These are phyloP conservation scores for Buceros bicornis DNA, from an alignment of 2,797 vertebrate species.

Conservation along the genomic window DNA sequence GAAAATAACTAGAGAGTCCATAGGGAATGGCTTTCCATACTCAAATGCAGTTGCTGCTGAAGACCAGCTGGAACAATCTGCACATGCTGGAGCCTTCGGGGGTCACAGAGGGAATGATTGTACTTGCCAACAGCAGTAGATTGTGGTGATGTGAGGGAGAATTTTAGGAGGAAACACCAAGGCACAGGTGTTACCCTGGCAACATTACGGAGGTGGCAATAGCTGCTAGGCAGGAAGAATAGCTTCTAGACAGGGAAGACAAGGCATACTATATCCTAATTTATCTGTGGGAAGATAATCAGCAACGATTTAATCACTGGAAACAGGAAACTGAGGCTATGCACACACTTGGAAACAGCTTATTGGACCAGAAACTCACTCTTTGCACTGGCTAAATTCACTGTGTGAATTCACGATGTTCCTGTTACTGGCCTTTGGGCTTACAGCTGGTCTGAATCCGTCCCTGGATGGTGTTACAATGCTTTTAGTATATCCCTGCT, in stretches of 20 bases:
- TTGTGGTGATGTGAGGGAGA: neutral
- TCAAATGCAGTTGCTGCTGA: neutral
- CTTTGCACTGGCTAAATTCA: neutral
- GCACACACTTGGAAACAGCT: neutral
- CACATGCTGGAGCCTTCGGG: neutral
- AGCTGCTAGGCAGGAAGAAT: slow-evolving; percentile 11
- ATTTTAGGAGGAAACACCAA: neutral
- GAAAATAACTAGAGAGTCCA: neutral
- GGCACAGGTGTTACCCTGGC: neutral
- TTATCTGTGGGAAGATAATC: neutral
- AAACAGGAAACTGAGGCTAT: neutral
- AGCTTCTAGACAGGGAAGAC: neutral
- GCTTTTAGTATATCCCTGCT: neutral
- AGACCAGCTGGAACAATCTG: neutral
- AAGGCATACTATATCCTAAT: neutral
- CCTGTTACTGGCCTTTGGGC: neutral
- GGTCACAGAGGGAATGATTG: neutral
- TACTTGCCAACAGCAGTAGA: neutral
- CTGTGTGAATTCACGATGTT: neutral
- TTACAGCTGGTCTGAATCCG: neutral
- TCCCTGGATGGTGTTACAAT: neutral
- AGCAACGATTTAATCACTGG: neutral
- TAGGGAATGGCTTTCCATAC: neutral
- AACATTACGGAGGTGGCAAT: neutral
- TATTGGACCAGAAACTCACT: neutral